Evolutionary conservation across 2,888 invertebrate species (phyloP).

Genomic region (Encarsia formosa): DNA sequence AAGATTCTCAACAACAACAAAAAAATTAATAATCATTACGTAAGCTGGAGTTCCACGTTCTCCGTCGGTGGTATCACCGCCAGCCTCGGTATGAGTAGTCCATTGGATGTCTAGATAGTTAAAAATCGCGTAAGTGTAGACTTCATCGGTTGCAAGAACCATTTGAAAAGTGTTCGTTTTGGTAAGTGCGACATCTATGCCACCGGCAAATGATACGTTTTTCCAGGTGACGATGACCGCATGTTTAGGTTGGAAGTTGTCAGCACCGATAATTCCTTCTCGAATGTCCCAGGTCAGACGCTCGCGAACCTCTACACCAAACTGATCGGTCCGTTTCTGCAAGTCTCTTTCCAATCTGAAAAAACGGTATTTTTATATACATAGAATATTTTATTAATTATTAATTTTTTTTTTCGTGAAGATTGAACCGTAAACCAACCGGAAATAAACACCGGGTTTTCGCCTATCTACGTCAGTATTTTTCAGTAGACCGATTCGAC

Average conservation of each 20-base stretch:
- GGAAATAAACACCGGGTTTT: conserved; percentile 78
- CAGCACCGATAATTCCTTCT: conserved; percentile 85
- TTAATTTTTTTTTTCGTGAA: not conserved
- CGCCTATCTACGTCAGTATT: conserved; percentile 72
- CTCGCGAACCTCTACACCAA: conserved; percentile 82
- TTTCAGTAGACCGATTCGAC: conserved; percentile 71
- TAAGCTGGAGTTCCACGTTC: conserved; percentile 84
- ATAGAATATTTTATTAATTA: too few relatives aligned
- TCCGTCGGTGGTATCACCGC: conserved; percentile 81
- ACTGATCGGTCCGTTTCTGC: conserved; percentile 69
- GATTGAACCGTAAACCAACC: conserved; percentile 45
- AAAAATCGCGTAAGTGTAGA: conserved; percentile 90
- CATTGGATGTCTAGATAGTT: conserved; percentile 90
- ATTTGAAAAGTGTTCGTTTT: conserved; percentile 96
- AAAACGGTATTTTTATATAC: too few relatives aligned
- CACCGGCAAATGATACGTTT: conserved; percentile 89
- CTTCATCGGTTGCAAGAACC: conserved; percentile 88
- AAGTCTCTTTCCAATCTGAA: conserved; percentile 69
- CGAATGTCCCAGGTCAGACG: conserved; percentile 84
- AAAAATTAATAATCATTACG: conserved; percentile 56
- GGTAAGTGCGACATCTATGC: conserved; percentile 73
- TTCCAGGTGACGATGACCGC: conserved; percentile 92
- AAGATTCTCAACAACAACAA: not conserved
- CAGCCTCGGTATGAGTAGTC: conserved; percentile 88
- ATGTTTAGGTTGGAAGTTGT: conserved; percentile 87